Base-by-base conservation (phyloP, 1,140 invertebrate species). In the Streblospio benedicti region DNA sequence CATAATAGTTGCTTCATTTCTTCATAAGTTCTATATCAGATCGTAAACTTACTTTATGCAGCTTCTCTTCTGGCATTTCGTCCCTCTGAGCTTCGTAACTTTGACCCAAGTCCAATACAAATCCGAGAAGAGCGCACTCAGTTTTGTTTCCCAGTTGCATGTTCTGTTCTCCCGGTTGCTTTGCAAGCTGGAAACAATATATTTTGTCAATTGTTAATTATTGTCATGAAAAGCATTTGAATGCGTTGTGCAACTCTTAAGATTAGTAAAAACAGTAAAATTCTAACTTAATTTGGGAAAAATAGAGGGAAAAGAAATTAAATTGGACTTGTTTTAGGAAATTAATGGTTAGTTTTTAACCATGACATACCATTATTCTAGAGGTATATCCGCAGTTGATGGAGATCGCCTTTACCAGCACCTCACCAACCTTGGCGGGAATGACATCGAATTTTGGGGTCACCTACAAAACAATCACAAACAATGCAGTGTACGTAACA, bases 361-460 rank as follows among this genome's bases (percentile, higher is more conserved):
- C n/a, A n/a, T 31, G 16, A 61, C 52, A 20, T 23, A 91, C 90
- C 85, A 96, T 86, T 70, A 96, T 86, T 74, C 90, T 86, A 49
- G 96, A 97, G 51, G 94, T 98, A 79, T 97, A 99, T 14, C 93
- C 93, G 74, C 89, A 95, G 81, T 99, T 99, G 63, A 99, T 85
- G 31, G 92, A 84, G 62, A 99, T 92, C 49, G 86, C 87, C 72
- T 94, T 86, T 28, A 96, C 76, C 51, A 98, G 81, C 30, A 92
- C 75, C 60, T 93, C 88, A 53, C 86, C 89, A 45, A 96, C 86
- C 54, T 87, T 84, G 30, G 82, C 75, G 45, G 93, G 89, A 68
- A 98, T 85, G 66, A 91, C 86, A 38, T 84, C 82, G 59, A 69
- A 75, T 27, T 65, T 69, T 20, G 76, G 75, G n/a, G 61, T 68